phyloP scores from a whole-genome alignment of 2,888 invertebrate species.

The Trichacis sp. region DNA sequence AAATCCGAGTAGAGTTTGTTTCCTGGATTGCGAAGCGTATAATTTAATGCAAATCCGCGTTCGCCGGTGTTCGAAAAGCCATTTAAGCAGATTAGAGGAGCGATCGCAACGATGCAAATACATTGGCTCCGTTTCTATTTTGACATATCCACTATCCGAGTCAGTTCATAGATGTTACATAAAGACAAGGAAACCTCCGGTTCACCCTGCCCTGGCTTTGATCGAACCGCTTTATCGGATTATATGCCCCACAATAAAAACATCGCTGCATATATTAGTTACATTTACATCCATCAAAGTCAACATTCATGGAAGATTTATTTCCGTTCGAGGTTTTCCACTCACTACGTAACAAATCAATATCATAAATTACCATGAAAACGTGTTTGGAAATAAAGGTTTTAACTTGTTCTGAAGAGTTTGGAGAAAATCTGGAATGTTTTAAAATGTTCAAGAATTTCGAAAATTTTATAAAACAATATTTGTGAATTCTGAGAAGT shows the following conservation, averaged over 20 bases:
- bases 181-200: background rate
- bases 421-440: too few species aligned
- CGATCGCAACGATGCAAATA: background rate
- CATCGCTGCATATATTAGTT: background rate
- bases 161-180: background rate
- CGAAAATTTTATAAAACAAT: too few species aligned
- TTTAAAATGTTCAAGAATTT: too few species aligned
- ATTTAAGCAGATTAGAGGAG: background rate
- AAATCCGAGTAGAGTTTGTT: too few species aligned
- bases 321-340: background rate
- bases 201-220: slow-evolving; percentile 2
- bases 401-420: too few species aligned
- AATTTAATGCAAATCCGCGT: background rate
- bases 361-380: too few species aligned
- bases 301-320: background rate
- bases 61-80: background rate
- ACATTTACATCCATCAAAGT: background rate
- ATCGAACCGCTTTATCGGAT: slow-evolving; percentile 5
- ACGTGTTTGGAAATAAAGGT: too few species aligned
- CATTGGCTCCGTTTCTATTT: background rate
- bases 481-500: too few species aligned
- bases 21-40: background rate
- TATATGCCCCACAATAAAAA: background rate
- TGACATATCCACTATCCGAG: slow-evolving; percentile 1
- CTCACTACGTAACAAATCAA: background rate